Evolutionary conservation across 2,888 invertebrate genomes (phyloP).

Genomic region (Adelphocoris suturalis): DNA sequence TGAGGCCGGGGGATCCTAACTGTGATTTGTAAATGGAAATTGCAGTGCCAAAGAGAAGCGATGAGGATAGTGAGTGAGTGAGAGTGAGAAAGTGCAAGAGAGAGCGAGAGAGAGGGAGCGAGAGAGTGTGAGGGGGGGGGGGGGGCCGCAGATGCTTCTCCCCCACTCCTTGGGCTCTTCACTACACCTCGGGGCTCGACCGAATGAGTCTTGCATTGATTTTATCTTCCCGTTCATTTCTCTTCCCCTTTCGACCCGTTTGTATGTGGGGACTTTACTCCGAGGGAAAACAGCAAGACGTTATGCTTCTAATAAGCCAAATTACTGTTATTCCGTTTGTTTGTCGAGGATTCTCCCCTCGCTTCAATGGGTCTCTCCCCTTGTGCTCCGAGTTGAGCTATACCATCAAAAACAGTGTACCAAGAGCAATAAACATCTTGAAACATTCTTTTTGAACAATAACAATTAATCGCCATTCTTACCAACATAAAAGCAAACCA

Average conservation of each 20-base stretch:
- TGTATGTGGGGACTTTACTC: not conserved
- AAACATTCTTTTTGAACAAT: not conserved
- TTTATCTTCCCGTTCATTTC: conserved; percentile 26
- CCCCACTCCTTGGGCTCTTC: not conserved
- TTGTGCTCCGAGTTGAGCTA: not conserved
- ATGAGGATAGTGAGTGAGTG: not conserved
- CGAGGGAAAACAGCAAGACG: conserved; percentile 30
- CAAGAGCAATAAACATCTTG: conserved; percentile 11
- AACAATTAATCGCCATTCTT: not conserved
- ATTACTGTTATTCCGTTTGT: conserved; percentile 34
- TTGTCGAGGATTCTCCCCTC: conserved; percentile 17
- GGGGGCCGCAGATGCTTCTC: not conserved
- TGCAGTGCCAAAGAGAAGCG: conserved; percentile 8
- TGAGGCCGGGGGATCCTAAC: not conserved
- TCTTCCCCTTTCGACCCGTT: conserved; percentile 34
- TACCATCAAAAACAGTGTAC: not conserved
- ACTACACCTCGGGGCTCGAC: conserved; percentile 12
- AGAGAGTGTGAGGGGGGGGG: not conserved
- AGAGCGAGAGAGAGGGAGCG: not conserved
- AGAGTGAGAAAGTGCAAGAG: too few species aligned
- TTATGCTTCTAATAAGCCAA: conserved; percentile 34
- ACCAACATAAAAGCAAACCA: not conserved
- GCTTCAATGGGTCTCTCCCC: not conserved
- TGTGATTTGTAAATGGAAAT: conserved; percentile 43
- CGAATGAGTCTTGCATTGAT: conserved; percentile 45